Evolutionary conservation across 1,140 invertebrate genomes (phyloP).

Genomic region (Trichonephila clavipes): DNA sequence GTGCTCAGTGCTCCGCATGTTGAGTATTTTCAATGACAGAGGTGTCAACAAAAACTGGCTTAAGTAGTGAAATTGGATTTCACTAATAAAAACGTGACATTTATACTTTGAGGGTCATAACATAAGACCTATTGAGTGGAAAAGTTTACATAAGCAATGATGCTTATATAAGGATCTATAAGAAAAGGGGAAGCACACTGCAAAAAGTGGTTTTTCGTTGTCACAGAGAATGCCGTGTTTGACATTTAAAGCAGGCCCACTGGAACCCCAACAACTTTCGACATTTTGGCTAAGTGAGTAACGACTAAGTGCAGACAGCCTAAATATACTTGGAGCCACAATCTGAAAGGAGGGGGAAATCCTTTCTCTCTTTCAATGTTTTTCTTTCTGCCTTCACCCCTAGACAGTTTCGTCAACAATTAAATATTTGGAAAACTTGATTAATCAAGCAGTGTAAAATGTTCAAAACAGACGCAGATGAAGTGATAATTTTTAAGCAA

Average conservation of each 20-base stretch:
- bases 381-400: background rate
- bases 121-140: background rate
- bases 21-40: no score
- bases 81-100: background rate
- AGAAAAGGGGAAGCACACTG: background rate
- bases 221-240: slow-evolving; percentile 13
- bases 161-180: slow-evolving; percentile 3
- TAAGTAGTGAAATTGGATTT: background rate
- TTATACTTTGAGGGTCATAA: background rate
- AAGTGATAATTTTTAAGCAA: background rate
- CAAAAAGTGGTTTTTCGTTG: background rate
- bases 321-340: slow-evolving; percentile 62
- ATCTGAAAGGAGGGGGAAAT: slow-evolving; percentile 4
- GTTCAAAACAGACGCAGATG: background rate
- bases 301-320: slow-evolving; percentile 55
- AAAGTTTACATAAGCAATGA: slow-evolving; percentile 31
- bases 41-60: no score
- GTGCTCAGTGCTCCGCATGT: no score
- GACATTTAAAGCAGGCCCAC: slow-evolving; percentile 47
- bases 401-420: background rate
- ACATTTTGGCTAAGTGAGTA: slow-evolving; percentile 65
- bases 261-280: slow-evolving; percentile 26
- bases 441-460: background rate
- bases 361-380: background rate
- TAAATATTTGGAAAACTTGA: slow-evolving; percentile 6